Evolutionary conservation across 2,797 vertebrate genomes (phyloP).

Genomic region (Liasis olivaceus): DNA sequence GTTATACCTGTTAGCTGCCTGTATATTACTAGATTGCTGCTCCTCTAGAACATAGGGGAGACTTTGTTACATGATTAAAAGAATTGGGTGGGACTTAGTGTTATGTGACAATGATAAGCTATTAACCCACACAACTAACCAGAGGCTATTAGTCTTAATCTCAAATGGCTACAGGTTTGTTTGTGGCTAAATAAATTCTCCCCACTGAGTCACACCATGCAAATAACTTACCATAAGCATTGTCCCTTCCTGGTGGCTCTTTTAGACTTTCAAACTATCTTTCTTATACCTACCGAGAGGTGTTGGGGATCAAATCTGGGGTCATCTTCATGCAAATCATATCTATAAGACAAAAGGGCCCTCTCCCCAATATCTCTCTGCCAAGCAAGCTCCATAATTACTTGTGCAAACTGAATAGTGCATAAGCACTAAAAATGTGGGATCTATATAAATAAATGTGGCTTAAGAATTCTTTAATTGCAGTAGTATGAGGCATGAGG

Average conservation of each 20-base stretch:
- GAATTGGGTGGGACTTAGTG: background rate
- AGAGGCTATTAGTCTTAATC: background rate
- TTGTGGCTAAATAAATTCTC: background rate
- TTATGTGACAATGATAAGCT: background rate
- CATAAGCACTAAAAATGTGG: background rate
- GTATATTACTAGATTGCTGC: accelerated
- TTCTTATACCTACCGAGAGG: background rate
- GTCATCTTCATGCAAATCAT: background rate
- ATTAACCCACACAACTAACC: background rate
- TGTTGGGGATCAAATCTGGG: background rate
- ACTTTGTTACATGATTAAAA: background rate
- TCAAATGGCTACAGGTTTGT: background rate
- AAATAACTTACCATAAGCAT: background rate
- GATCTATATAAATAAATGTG: background rate
- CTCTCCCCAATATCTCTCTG: background rate
- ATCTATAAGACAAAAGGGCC: background rate
- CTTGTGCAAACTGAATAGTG: background rate
- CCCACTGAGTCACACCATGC: background rate
- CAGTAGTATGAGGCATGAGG: too few species aligned
- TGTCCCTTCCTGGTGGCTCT: background rate
- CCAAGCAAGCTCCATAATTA: background rate
- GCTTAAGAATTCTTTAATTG: background rate
- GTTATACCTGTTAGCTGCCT: background rate
- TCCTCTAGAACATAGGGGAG: background rate
- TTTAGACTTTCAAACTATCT: background rate